Conservation (phyloP, 2,888 invertebrate species). For the Phrixothrix hirtus region DNA sequence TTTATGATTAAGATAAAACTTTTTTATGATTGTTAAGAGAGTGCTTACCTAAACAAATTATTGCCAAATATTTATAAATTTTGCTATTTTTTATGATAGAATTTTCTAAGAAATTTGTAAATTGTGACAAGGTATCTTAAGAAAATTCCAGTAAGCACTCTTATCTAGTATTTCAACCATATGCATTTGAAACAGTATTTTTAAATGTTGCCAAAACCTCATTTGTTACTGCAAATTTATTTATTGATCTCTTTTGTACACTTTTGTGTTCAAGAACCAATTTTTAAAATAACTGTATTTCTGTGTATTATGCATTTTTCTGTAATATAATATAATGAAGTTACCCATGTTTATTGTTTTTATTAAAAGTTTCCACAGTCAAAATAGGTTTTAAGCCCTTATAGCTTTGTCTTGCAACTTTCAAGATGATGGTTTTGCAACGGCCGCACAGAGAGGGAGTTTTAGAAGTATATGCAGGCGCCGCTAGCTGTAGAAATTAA, state of each 20-base stretch:
- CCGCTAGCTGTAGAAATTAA: too few species aligned
- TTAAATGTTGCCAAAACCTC: slow-evolving; percentile 25
- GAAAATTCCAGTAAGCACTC: background rate
- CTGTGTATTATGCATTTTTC: slow-evolving; percentile 14
- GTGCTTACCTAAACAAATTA: background rate
- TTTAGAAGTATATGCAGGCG: too few species aligned
- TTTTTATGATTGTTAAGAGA: background rate
- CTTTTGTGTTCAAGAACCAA: slow-evolving; percentile 29
- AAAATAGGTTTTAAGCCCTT: background rate
- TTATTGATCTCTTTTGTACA: slow-evolving; percentile 24
- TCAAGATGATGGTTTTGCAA: too few species aligned
- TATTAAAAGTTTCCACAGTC: background rate
- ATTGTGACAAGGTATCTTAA: background rate
- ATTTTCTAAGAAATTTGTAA: background rate
- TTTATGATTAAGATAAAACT: slow-evolving; percentile 14
- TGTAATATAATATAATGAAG: background rate
- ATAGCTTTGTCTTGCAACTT: too few species aligned
- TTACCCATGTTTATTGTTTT: background rate
- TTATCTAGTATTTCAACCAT: slow-evolving; percentile 3
- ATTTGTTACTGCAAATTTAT: slow-evolving; percentile 6
- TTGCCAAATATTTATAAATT: background rate
- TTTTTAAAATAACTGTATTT: slow-evolving; percentile 20
- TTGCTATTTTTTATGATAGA: background rate
- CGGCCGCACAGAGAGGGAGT: too few species aligned
- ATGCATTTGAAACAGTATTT: slow-evolving; percentile 20